A percentile compares a stretch with the other conserved stretches of the same genome.
Evolutionary conservation across 2,888 invertebrate genomes (phyloP).

Genomic region (Metellina segmentata): DNA sequence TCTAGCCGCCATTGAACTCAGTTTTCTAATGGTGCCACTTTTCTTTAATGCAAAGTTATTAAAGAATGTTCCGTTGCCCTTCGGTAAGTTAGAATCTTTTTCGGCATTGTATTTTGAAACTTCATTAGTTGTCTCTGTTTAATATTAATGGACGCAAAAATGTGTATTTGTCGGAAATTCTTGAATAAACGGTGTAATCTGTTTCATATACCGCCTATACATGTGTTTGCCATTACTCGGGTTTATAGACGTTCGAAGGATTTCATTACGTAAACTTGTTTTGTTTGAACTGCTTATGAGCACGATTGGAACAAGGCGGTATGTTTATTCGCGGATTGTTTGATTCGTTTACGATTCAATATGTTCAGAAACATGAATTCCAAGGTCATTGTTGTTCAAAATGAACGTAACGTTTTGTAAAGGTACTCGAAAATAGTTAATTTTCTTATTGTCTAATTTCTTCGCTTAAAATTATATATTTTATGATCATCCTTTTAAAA

Average conservation of each 20-base stretch:
- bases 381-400: background rate
- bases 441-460: too few species aligned
- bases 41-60: slow-evolving; percentile 70
- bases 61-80: slow-evolving; percentile 72
- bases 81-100: slow-evolving; percentile 75
- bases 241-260: slow-evolving; percentile 12
- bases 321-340: too few species aligned
- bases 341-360: too few species aligned
- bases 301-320: too few species aligned
- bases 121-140: background rate
- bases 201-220: slow-evolving; percentile 4
- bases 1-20: slow-evolving; percentile 31
- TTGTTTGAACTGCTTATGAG: too few species aligned
- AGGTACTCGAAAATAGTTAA: too few species aligned
- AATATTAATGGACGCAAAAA: slow-evolving; percentile 10
- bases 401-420: too few species aligned
- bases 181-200: background rate
- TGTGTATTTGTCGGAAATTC: background rate
- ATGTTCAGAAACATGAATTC: background rate
- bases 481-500: too few species aligned
- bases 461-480: too few species aligned
- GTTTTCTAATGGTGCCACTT: slow-evolving; percentile 75
- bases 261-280: slow-evolving; percentile 26
- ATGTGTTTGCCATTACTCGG: slow-evolving; percentile 1
- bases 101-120: slow-evolving; percentile 25